Evolutionary conservation across 2,113 vertebrate genomes (phyloP).

Genomic region (Xiphophorus couchianus): DNA sequence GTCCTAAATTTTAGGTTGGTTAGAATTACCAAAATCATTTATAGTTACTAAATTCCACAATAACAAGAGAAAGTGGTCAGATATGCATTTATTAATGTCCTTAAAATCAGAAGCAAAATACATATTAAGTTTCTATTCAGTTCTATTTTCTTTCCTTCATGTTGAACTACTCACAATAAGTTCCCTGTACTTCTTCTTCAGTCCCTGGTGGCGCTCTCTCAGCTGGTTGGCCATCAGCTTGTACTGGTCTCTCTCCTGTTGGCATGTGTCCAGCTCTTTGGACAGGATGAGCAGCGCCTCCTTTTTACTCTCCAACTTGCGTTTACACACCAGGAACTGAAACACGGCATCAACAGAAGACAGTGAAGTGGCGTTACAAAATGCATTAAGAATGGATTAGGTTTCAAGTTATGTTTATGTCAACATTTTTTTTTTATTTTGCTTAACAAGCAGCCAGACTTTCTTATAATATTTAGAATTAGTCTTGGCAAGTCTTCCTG

Average conservation of each 20-base stretch:
- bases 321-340: slow-evolving; percentile 93
- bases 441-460: background rate
- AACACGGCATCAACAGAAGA: background rate
- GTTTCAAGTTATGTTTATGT: background rate
- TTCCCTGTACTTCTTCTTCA: slow-evolving; percentile 97
- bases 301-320: slow-evolving; percentile 97
- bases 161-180: slow-evolving; percentile 85
- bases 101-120: too few species aligned
- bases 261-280: slow-evolving; percentile 95
- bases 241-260: slow-evolving; percentile 97
- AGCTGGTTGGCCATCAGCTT: slow-evolving; percentile 98
- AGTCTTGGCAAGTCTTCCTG: background rate
- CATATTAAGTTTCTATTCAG: too few species aligned
- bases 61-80: too few species aligned
- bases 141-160: background rate
- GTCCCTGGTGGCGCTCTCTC: slow-evolving; percentile 91
- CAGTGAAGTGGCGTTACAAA: background rate
- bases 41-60: too few species aligned
- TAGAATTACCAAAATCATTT: too few species aligned
- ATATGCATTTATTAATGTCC: too few species aligned
- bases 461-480: background rate
- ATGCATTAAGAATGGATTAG: background rate
- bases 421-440: too few species aligned
- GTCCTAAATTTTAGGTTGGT: too few species aligned
- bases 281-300: slow-evolving; percentile 96